phyloP scores from a whole-genome alignment of 2,888 invertebrate genomes.

The Laspeyria flexula region DNA sequence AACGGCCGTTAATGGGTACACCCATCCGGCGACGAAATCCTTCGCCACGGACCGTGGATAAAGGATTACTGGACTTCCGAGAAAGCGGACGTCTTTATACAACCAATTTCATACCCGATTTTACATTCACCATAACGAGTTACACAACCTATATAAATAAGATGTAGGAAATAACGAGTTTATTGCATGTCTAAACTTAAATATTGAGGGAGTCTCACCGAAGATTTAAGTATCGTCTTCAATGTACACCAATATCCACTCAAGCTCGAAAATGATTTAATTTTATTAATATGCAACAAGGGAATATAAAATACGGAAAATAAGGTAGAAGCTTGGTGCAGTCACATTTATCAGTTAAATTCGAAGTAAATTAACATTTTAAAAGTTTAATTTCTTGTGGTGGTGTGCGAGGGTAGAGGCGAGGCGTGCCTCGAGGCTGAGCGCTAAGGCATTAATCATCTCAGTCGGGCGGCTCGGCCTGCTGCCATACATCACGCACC shows the following conservation, averaged over 20 bases:
- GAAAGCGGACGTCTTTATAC: conserved; percentile 61
- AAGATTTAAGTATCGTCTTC: conserved; percentile 55
- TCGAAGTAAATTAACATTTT: conserved; percentile 59
- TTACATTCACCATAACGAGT: conserved; percentile 55
- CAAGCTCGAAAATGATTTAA: conserved; percentile 5
- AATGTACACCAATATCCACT: conserved; percentile 3
- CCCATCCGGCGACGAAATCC: conserved; percentile 77
- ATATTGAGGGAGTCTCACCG: conserved; percentile 21
- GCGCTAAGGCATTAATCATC: conserved; percentile 72
- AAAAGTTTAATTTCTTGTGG: conserved; percentile 57
- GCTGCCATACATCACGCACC: conserved; percentile 70
- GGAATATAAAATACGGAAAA: conserved; percentile 40
- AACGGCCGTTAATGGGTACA: conserved; percentile 81
- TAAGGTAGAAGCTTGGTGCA: conserved; percentile 38
- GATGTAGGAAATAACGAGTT: conserved; percentile 55
- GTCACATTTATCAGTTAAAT: conserved; percentile 55
- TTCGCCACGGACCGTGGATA: conserved; percentile 54
- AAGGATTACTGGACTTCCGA: conserved; percentile 69
- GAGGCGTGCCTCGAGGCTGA: conserved; percentile 54
- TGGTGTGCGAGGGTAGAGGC: conserved; percentile 43
- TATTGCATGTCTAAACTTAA: conserved; percentile 48
- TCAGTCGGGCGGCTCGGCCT: conserved; percentile 55
- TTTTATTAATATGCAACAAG: conserved; percentile 28
- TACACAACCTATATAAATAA: conserved; percentile 64
- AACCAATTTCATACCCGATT: conserved; percentile 52